Evolutionary conservation across 2,888 invertebrate genomes (phyloP).

Genomic region (Protonemura montana): DNA sequence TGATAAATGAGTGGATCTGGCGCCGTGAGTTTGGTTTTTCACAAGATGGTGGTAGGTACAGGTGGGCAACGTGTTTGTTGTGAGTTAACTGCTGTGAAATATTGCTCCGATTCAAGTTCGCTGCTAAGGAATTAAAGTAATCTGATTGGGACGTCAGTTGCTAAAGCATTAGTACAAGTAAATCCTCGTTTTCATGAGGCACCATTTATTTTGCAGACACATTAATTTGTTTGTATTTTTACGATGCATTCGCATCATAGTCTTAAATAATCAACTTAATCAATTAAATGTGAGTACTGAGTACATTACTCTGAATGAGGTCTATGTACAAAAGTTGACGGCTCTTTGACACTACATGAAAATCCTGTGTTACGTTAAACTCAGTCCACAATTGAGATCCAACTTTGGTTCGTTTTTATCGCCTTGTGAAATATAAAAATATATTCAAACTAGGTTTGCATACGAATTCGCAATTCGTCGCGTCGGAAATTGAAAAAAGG

Average conservation of each 20-base stretch:
- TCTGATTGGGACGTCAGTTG: too few relatives aligned
- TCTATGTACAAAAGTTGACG: too few relatives aligned
- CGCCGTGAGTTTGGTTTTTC: not conserved
- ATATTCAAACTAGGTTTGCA: not conserved
- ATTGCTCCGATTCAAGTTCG: not conserved
- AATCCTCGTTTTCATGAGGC: too few relatives aligned
- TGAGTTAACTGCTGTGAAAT: not conserved
- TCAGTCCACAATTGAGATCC: not conserved
- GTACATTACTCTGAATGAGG: too few relatives aligned
- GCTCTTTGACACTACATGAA: too few relatives aligned
- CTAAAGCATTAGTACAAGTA: too few relatives aligned
- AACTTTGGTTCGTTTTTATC: not conserved
- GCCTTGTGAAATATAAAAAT: not conserved
- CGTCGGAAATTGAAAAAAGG: not conserved
- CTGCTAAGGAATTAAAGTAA: not conserved
- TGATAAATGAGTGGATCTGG: not conserved
- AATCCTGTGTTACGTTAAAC: too few relatives aligned
- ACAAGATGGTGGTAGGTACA: not conserved
- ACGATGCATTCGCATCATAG: too few relatives aligned
- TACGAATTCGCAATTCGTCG: not conserved
- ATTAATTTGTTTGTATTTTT: too few relatives aligned
- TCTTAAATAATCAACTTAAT: too few relatives aligned
- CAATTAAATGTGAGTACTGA: too few relatives aligned
- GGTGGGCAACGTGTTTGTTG: not conserved
- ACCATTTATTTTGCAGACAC: too few relatives aligned